Evolutionary conservation across 2,113 vertebrate genomes (phyloP).

Genomic region (Oenanthe melanoleuca): DNA sequence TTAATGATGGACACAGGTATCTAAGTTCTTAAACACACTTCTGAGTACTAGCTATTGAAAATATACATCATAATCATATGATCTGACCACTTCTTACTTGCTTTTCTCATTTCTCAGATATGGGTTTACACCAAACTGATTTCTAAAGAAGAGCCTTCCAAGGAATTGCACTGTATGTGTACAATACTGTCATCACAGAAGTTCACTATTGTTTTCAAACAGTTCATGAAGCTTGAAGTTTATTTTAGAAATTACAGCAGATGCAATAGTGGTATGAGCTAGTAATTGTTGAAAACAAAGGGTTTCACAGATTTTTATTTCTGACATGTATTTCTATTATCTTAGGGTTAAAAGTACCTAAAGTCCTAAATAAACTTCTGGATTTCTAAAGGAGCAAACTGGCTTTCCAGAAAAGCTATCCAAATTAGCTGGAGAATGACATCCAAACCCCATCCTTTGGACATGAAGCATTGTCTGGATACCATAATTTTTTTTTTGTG

Average conservation of each 20-base stretch:
- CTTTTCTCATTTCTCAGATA: not conserved
- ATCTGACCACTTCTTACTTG: not conserved
- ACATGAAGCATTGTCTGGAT: not conserved
- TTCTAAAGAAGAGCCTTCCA: not conserved
- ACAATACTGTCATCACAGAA: not conserved
- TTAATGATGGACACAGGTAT: not conserved
- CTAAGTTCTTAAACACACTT: not conserved
- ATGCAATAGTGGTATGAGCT: not conserved
- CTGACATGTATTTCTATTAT: not conserved
- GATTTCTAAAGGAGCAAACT: not conserved
- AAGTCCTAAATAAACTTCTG: not conserved
- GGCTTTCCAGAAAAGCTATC: not conserved
- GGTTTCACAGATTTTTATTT: not conserved
- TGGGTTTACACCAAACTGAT: not conserved
- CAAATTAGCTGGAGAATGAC: not conserved
- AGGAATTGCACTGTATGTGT: not conserved
- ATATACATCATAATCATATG: accelerated
- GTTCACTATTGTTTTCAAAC: not conserved
- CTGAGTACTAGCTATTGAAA: not conserved
- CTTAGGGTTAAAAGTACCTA: not conserved
- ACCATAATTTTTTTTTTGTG: not conserved
- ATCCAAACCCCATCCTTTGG: not conserved
- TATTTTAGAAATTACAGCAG: not conserved
- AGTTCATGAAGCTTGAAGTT: not conserved
- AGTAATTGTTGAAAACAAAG: not conserved